Evolutionary conservation across 2,797 vertebrate species (phyloP).

Genomic region (Xenopus petersii): DNA sequence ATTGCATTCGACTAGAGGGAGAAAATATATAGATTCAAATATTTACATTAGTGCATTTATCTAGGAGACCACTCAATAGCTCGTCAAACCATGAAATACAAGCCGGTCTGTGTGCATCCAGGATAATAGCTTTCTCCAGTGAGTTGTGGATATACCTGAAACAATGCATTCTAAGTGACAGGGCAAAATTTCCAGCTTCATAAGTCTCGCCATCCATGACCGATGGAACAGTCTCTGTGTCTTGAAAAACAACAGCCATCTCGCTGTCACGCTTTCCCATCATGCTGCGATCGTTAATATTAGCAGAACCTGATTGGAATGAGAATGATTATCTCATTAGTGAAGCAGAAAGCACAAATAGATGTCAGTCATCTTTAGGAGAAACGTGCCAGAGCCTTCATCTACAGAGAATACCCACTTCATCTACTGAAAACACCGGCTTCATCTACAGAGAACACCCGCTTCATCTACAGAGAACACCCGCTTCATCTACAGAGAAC

Average conservation of each 20-base stretch:
- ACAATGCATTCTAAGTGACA: conserved; percentile 82
- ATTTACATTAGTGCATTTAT: too few relatives aligned
- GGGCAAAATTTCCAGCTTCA: conserved; percentile 77
- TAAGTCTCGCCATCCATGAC: conserved; percentile 84
- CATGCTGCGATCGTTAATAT: conserved; percentile 98
- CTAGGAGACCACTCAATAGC: not conserved
- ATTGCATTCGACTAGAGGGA: too few relatives aligned
- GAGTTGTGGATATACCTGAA: conserved; percentile 73
- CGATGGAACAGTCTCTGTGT: conserved; percentile 71
- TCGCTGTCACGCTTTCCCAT: conserved; percentile 95
- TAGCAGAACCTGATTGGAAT: conserved; percentile 81
- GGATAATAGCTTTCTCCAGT: not conserved
- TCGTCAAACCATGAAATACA: not conserved
- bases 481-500: too few relatives aligned
- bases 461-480: too few relatives aligned
- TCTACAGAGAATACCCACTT: too few relatives aligned
- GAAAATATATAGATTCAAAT: too few relatives aligned
- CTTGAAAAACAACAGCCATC: conserved; percentile 88
- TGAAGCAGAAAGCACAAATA: not conserved
- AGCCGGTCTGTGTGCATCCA: not conserved
- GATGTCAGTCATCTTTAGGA: not conserved
- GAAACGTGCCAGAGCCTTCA: too few relatives aligned
- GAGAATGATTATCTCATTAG: conserved; percentile 35
- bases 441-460: too few relatives aligned
- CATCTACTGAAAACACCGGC: too few relatives aligned